phyloP scores from a whole-genome alignment of 1,140 invertebrate species.

The Drosophila asahinai region DNA sequence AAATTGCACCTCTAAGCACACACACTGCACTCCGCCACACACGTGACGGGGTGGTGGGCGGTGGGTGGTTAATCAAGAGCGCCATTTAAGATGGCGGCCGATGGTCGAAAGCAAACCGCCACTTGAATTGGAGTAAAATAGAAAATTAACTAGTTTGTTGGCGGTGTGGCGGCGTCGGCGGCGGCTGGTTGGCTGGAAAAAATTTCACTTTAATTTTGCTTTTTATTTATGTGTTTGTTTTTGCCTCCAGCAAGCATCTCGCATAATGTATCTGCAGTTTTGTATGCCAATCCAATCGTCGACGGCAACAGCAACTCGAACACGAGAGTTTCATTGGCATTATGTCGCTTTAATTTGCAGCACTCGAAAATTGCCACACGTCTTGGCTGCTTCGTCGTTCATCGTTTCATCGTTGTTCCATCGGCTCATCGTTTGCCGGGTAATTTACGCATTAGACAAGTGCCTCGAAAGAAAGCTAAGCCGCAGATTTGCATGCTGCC shows the following conservation, averaged over 20 bases:
- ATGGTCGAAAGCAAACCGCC: constrained; percentile 65
- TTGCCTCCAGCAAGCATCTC: constrained; percentile 66
- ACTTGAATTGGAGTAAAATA: constrained; percentile 84
- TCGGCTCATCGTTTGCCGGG: constrained; percentile 41
- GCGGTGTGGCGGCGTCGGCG: constrained; percentile 38
- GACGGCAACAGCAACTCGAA: constrained; percentile 48
- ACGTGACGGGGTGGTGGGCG: constrained; percentile 25
- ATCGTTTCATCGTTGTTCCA: constrained; percentile 20
- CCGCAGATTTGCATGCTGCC: constrained; percentile 71
- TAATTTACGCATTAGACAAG: constrained; percentile 80
- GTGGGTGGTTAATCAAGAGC: constrained; percentile 40
- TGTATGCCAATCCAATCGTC: constrained; percentile 72
- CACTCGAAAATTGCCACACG: constrained; percentile 58
- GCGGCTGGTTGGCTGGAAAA: constrained; percentile 40
- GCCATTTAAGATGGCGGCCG: constrained; percentile 56
- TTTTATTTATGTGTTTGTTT: constrained; percentile 84
- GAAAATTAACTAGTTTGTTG: constrained; percentile 83
- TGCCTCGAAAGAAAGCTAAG: constrained; percentile 75
- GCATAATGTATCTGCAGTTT: constrained; percentile 66
- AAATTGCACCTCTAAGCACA: constrained; percentile 55
- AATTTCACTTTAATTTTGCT: constrained; percentile 84
- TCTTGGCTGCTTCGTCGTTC: constrained; percentile 22
- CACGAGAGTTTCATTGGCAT: constrained; percentile 71
- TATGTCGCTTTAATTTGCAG: constrained; percentile 67
- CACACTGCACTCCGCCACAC: not conserved